These are phyloP conservation scores for Limonius californicus DNA, from an alignment of 1,140 invertebrate genomes.

Conservation along the genomic window DNA sequence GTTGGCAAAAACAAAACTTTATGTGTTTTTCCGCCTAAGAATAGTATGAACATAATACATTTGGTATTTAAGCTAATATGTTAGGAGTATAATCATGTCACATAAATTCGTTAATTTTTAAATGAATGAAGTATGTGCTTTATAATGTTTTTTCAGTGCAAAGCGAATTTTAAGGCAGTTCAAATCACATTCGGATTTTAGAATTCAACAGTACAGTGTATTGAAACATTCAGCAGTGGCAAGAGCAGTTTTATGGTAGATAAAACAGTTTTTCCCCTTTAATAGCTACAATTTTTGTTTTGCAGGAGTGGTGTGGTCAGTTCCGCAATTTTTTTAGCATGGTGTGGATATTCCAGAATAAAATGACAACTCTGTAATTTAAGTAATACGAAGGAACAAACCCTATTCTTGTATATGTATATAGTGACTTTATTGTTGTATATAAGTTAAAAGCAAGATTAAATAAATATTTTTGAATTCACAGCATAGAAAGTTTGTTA, in stretches of 20 bases:
- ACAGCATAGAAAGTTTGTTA: too few species aligned
- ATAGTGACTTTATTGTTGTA: too few species aligned
- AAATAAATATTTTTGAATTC: too few species aligned
- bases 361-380: too few species aligned
- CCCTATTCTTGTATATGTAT: too few species aligned
- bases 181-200: conserved; percentile 48
- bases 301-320: background rate
- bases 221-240: conserved; percentile 48
- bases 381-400: too few species aligned
- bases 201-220: conserved; percentile 48
- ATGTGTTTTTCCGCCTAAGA: conserved; percentile 17
- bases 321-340: background rate
- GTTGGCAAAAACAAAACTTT: conserved; percentile 12
- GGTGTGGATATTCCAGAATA: background rate
- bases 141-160: conserved; percentile 46
- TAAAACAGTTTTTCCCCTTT: background rate
- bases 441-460: too few species aligned
- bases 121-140: background rate
- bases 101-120: too few species aligned
- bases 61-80: background rate
- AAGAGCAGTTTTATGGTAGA: conserved; percentile 15
- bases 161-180: conserved; percentile 51
- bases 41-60: conserved; percentile 12
- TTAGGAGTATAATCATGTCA: too few species aligned
- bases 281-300: too few species aligned